Base-by-base conservation (phyloP, 2,888 invertebrate species). In the Meiosimyza platycephala region DNA sequence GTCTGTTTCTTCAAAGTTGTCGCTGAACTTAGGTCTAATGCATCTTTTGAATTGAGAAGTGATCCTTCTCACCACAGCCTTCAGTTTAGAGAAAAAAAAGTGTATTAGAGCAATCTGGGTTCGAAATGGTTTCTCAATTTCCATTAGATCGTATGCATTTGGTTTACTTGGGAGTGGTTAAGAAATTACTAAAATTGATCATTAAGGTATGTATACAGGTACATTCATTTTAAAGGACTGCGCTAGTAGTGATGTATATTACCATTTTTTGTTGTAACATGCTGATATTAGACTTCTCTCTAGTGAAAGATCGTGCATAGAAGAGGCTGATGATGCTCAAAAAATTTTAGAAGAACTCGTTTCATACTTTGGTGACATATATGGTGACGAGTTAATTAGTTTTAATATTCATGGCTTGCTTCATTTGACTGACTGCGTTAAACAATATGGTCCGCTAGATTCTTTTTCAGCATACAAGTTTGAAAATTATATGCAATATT, bases 241-340 rank as follows among this genome's bases (percentile, higher is more conserved):
- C 13, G 51, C 72, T 50, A 40, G 40, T 40, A 60, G 59, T 18
- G 72, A 74, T 48, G 51, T 71, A 16, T 75, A 72, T 71, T 75
- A 70, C 51, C 22, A 71, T 51, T 74, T 74, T 51, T 48, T 76
- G 4, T 59, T 74, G 9, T 22, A n/a, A n/a, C n/a, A n/a, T n/a
- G 28, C 15, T 13, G 22, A 11, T 63, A n/a, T 28, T 15, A 63
- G 47, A 16, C 4, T 48, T 18, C 18, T 63, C 18, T 47, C 50
- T n/a, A 18, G 48, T 18, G 28, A 22, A 40, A 62, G 40, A 1
- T 11, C 1, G 12, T 22, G 15, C 40, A 62, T 9, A 22, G n/a
- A 3, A 15, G 33, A 28, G n/a, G 33, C 33, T 28, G 60, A 60
- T 15, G n/a, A 2, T 12, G 60, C 33, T 15, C 12, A 60, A 11